Evolutionary conservation across 1,140 invertebrate genomes (phyloP), one percentile per base, ranked within the genome.

Genomic region (Caenorhabditis latens): DNA sequence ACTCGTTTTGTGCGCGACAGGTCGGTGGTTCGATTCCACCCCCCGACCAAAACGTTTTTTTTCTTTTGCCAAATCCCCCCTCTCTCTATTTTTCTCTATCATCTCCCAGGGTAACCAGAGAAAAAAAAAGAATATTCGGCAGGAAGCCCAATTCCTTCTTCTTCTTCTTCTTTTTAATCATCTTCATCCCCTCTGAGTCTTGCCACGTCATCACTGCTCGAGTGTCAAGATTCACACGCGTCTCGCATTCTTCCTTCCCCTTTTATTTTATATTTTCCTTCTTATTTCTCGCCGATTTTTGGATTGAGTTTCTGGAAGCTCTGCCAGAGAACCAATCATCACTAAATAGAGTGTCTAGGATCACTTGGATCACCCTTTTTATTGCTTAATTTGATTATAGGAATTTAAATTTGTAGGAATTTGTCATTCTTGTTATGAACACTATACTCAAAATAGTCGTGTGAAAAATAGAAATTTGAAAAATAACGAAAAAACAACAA

Each of bases 211-310:
- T 75, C 13, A 1, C 19, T 43, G 8, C n/a, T 75, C 19, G 67
- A 46, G 67, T 75, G 40, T 46, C 40, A 75, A 75, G 67, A 48
- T 75, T 75, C 67, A 75, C 67, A 75, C 67, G 67, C 40, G n/a
- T 75, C 67, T 75, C 67, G 67, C 40, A 75, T 75, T 75, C n/a
- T 46, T 11, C 42, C n/a, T 46, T 11, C 42, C 13, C 11, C 6
- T 21, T 71, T 42, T 21, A 7, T 42, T 65, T 48, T 19, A 46
- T 19, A 42, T 13, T n/a, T n/a, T 32, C 42, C 8, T 75, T 75
- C 42, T 42, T 48, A 4, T 75, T 71, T 19, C 11, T 65, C 21
- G 16, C 40, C 19, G 11, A 40, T 65, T 65, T 40, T 75, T 43
- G 67, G 63, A 67, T 67, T 67, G 63, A 67, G 63, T 46, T 75